These are phyloP conservation scores for Cottoperca gobio DNA, from an alignment of 2,797 vertebrate genomes.

Conservation along the genomic window DNA sequence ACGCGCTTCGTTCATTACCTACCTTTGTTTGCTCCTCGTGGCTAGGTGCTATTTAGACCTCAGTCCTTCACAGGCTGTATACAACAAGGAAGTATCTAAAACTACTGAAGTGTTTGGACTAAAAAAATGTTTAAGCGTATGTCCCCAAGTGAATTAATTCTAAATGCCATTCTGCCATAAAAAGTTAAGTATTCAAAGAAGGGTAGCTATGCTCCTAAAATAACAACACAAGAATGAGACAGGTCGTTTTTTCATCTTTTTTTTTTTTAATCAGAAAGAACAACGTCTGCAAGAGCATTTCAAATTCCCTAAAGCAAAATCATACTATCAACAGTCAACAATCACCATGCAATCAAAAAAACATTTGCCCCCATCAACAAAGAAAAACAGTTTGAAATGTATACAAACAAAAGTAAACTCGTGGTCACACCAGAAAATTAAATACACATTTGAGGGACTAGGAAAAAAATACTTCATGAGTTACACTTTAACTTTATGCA, in stretches of 20 bases:
- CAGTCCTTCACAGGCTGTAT: background rate
- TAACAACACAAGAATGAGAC: conserved; percentile 19
- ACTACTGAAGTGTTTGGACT: background rate
- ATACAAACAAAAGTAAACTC: conserved; percentile 60
- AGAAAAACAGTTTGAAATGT: conserved; percentile 43
- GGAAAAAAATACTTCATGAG: conserved; percentile 11
- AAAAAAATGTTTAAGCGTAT: too few relatives aligned
- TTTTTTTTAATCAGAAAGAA: conserved; percentile 62
- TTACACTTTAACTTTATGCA: conserved; percentile 38
- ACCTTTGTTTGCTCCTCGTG: background rate
- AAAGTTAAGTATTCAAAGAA: background rate
- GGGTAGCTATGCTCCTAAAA: background rate
- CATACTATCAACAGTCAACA: conserved; percentile 60
- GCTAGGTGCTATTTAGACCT: background rate
- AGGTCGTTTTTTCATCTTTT: background rate
- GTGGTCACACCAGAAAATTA: conserved; percentile 64
- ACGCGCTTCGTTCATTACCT: background rate
- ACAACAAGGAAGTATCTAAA: too few relatives aligned
- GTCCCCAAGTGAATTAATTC: background rate
- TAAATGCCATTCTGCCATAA: background rate
- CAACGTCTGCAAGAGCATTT: conserved; percentile 51
- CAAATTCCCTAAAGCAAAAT: conserved; percentile 53
- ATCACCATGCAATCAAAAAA: conserved; percentile 67
- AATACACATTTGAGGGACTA: conserved; percentile 43
- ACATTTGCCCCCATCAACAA: conserved; percentile 50